phyloP scores from a whole-genome alignment of 1,140 invertebrate genomes.

The honey bee (Apis mellifera) region Amel_HAv3.1 CM009937.2:11836501-11837000 shows the following conservation, averaged over 20 bases:
- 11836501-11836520: neutral
- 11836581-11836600: neutral
- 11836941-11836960: conserved; percentile 75
- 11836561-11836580: too few species aligned
- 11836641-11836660: neutral
- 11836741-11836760: conserved; percentile 23
- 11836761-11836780: neutral
- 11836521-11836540: neutral
- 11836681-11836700: conserved; percentile 13
- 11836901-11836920: conserved; percentile 68
- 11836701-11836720: neutral
- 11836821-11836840: conserved; percentile 61
- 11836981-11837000: conserved; percentile 34
- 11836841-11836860: neutral
- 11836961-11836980: conserved; percentile 72
- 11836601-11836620: conserved; percentile 1
- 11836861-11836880: neutral
- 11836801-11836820: conserved; percentile 41
- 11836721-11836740: neutral
- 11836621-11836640: neutral
- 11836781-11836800: conserved; percentile 13
- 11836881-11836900: conserved; percentile 74
- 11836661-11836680: too few species aligned
- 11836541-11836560: neutral
- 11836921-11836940: conserved; percentile 69